These are phyloP conservation scores for Stegana nigrithorax DNA, from an alignment of 2,888 invertebrate species.

Conservation along the genomic window DNA sequence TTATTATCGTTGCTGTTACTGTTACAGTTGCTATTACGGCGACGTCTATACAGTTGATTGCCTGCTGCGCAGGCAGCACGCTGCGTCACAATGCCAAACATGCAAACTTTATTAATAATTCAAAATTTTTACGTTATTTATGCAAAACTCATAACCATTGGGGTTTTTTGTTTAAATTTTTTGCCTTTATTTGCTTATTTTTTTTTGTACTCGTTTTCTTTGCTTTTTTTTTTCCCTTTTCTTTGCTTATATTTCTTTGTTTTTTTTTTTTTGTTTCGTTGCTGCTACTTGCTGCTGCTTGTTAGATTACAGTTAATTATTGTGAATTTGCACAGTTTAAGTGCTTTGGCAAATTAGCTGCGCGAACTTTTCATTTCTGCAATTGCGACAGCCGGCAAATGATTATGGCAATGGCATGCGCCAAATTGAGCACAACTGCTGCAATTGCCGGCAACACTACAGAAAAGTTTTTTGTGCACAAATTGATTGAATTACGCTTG, in stretches of 20 bases:
- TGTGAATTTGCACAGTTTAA: conserved; percentile 44
- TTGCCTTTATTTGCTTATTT: too few relatives aligned
- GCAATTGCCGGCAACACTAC: too few relatives aligned
- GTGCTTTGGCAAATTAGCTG: conserved; percentile 46
- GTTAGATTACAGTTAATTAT: conserved; percentile 55
- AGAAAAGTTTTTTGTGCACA: too few relatives aligned
- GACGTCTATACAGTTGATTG: too few relatives aligned
- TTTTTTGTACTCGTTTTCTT: too few relatives aligned
- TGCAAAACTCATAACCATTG: conserved; percentile 27
- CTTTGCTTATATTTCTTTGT: too few relatives aligned
- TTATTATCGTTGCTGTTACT: too few relatives aligned
- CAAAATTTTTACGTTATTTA: conserved; percentile 30
- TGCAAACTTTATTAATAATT: conserved; percentile 44
- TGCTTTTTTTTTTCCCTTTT: too few relatives aligned
- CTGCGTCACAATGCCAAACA: conserved; percentile 46
- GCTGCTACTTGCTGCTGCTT: conserved; percentile 27
- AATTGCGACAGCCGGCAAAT: conserved; percentile 32
- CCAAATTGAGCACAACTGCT: too few relatives aligned
- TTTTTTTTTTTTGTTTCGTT: not conserved
- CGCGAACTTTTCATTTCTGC: conserved; percentile 39
- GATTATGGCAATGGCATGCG: conserved; percentile 55
- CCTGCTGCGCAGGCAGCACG: conserved; percentile 5
- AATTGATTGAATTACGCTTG: too few relatives aligned
- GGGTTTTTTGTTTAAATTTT: not conserved
- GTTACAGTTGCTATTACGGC: too few relatives aligned